Base-by-base conservation (phyloP, 2,797 vertebrate genomes). In the Knipowitschia caucasica region DNA sequence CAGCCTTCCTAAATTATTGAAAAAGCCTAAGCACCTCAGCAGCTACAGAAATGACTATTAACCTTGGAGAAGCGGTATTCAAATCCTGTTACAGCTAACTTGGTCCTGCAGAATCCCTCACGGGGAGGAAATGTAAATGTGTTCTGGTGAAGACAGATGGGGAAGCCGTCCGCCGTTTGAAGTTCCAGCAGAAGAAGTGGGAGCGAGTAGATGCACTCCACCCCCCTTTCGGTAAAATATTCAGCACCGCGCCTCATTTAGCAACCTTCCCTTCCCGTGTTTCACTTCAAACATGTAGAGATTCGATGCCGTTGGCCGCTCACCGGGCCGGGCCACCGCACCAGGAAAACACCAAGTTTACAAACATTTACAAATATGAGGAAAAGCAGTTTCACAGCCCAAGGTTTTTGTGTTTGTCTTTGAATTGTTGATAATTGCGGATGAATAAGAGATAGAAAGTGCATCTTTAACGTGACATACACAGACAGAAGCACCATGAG, bases 61-160 rank as follows among this genome's bases (percentile, higher is more conserved):
- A 91, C 91, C 88, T 91, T 85, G 83, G 80, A 63, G 80, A 83
- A 88, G 76, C 58, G 70, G 82, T 90, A 90, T 86, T 90, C 82
- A 86, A 87, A 90, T 89, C 87, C 83, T 73, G 88, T 88, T 88
- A 86, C 69, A 76, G 80, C 78, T 67, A 84, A 86, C 85, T 85
- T 81, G 73, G 80, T 81, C 72, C 78, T 80, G 67, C 84, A 78
- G 86, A 85, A 82, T 89, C 82, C 88, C 88, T 88, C 40, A 78
- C 67, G 77, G 87, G 78, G 59, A 82, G 77, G 85, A 88, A 87
- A 90, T 91, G 89, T 85, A 90, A 91, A 92, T 90, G 81, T 83
- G 83, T 84, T 89, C 79, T 78, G 50, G 78, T 79, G 74, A 70
- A 88, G 88, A 89, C 88, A 89, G 88, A 91, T 84, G 86, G 87